Evolutionary conservation across 2,797 vertebrate species (phyloP).

Genomic region (Sphenopsis melanotis): DNA sequence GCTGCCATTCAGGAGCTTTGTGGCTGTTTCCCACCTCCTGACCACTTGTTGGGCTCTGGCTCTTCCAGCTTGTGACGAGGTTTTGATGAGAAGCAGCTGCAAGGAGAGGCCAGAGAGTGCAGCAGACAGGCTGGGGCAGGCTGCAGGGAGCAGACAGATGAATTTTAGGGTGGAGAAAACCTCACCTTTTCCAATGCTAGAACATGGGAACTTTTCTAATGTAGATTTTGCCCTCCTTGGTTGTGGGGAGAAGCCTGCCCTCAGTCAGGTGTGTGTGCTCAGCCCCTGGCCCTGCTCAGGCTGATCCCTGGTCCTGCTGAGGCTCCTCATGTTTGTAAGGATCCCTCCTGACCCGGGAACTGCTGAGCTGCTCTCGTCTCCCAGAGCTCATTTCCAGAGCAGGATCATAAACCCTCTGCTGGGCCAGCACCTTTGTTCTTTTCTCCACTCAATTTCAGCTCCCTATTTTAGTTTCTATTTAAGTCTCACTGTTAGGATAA

Average conservation of each 20-base stretch:
- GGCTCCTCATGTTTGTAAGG: not conserved
- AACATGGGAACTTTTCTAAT: not conserved
- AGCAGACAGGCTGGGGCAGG: not conserved
- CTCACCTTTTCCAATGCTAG: accelerated
- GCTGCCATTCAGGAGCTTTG: not conserved
- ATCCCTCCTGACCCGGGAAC: not conserved
- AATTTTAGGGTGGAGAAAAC: not conserved
- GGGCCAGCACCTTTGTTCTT: not conserved
- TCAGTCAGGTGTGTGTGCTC: not conserved
- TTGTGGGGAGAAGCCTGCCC: not conserved
- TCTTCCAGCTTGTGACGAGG: not conserved
- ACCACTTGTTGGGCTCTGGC: not conserved
- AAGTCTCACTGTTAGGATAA: not conserved
- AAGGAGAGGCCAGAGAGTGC: not conserved
- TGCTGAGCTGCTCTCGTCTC: not conserved
- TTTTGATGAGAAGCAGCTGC: not conserved
- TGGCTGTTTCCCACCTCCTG: not conserved
- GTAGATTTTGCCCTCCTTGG: not conserved
- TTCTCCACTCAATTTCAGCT: accelerated
- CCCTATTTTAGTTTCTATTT: not conserved
- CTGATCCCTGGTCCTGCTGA: not conserved
- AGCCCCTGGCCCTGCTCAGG: not conserved
- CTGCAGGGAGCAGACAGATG: not conserved
- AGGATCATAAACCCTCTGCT: accelerated
- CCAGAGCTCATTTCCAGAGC: not conserved